Conservation (phyloP, 2,888 invertebrate species). For the Drosophila atripex region DNA sequence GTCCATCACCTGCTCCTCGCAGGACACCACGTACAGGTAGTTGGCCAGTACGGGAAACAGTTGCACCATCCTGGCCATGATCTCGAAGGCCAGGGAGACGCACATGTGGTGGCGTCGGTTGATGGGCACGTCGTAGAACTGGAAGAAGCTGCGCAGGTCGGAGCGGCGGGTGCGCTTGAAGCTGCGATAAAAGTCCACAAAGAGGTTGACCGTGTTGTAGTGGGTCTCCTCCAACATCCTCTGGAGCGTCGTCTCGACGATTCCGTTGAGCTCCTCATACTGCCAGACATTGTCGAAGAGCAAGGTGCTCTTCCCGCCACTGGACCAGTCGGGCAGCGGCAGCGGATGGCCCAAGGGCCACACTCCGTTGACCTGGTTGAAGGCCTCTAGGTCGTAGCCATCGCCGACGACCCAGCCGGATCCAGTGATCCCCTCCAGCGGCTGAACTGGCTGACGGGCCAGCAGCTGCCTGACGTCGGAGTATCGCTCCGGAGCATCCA, state of each 20-base stretch:
- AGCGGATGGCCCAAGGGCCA: conserved; percentile 89
- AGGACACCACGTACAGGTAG: conserved; percentile 91
- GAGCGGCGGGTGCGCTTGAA: conserved; percentile 87
- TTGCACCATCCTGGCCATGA: conserved; percentile 88
- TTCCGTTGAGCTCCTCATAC: conserved; percentile 92
- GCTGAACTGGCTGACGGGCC: conserved; percentile 66
- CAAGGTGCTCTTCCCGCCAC: conserved; percentile 84
- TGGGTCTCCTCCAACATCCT: conserved; percentile 92
- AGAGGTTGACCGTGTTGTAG: conserved; percentile 95
- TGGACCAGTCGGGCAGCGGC: conserved; percentile 91
- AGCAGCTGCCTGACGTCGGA: conserved; percentile 76
- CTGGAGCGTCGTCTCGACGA: conserved; percentile 91
- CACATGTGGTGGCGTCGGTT: conserved; percentile 92
- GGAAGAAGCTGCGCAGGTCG: conserved; percentile 89
- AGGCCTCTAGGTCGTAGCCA: conserved; percentile 83
- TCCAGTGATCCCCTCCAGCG: conserved; percentile 40
- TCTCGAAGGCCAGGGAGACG: conserved; percentile 93
- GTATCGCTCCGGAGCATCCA: conserved; percentile 79
- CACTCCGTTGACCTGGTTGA: conserved; percentile 85
- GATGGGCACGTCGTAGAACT: conserved; percentile 91
- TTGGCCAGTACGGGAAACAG: conserved; percentile 88
- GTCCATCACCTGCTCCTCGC: conserved; percentile 92
- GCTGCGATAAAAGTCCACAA: conserved; percentile 88
- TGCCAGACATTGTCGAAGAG: conserved; percentile 84
- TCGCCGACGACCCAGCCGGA: conserved; percentile 80